Percentiles rank a stretch among this genome's conserved stretches.
Evolutionary conservation across 1,140 invertebrate species (phyloP).

Genomic region (Lasaia peninsularis): DNA sequence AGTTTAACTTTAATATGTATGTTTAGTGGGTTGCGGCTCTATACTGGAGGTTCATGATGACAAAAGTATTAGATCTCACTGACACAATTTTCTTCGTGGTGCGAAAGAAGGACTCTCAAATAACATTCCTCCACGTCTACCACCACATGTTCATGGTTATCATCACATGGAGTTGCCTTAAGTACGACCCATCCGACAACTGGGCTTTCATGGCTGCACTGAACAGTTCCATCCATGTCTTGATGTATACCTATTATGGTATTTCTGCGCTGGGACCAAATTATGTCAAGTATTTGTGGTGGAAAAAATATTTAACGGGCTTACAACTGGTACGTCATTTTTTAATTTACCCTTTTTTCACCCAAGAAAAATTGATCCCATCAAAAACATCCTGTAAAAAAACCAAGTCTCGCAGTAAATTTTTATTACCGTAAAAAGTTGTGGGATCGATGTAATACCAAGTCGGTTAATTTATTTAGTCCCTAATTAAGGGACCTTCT

Average conservation of each 20-base stretch:
- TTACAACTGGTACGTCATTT: constrained; percentile 88
- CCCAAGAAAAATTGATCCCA: not conserved
- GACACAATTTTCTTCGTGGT: constrained; percentile 95
- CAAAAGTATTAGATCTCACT: constrained; percentile 36
- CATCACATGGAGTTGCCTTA: constrained; percentile 90
- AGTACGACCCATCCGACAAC: constrained; percentile 42
- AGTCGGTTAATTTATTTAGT: no score
- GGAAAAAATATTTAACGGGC: constrained; percentile 94
- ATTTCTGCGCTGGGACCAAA: constrained; percentile 91
- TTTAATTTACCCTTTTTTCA: not conserved
- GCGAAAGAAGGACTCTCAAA: constrained; percentile 92
- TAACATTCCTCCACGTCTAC: constrained; percentile 94
- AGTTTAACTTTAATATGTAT: not conserved
- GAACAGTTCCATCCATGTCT: constrained; percentile 93
- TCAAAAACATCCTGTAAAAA: no score
- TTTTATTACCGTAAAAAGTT: no score
- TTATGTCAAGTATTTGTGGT: constrained; percentile 93
- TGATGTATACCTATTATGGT: constrained; percentile 95
- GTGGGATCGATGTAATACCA: no score
- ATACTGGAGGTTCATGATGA: constrained; percentile 28
- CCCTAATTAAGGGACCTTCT: no score
- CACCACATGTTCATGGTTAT: constrained; percentile 95
- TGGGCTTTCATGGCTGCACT: constrained; percentile 94
- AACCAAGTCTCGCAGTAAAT: no score
- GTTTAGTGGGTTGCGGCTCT: not conserved